Conservation (phyloP, 2,888 invertebrate genomes). For the Netelia inedita region DNA sequence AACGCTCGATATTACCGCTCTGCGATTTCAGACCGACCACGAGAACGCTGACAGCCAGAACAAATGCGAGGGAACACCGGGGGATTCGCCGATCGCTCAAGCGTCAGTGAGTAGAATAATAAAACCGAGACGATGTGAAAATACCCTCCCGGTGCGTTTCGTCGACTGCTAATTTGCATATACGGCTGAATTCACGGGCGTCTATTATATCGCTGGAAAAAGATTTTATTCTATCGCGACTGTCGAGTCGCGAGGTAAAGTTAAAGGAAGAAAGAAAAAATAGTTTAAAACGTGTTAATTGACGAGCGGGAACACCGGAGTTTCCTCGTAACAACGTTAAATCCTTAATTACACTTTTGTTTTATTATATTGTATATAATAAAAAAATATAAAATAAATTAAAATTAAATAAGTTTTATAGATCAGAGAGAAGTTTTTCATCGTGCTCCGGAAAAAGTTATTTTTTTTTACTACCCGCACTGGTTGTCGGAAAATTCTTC, state of each 20-base stretch:
- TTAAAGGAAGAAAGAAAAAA: background rate
- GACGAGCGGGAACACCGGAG: too few species aligned
- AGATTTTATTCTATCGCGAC: background rate
- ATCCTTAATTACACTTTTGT: too few species aligned
- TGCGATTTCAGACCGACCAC: conserved; percentile 18
- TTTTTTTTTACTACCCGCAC: too few species aligned
- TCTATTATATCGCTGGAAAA: background rate
- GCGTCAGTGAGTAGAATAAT: conserved; percentile 34
- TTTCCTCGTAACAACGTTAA: too few species aligned
- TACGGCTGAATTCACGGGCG: background rate
- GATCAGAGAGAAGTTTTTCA: too few species aligned
- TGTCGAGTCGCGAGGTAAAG: background rate
- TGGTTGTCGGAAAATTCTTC: too few species aligned
- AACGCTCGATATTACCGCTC: conserved; percentile 20
- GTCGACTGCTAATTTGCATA: background rate
- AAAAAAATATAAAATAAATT: too few species aligned
- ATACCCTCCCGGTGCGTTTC: conserved; percentile 1
- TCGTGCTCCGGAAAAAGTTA: too few species aligned
- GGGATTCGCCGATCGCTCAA: conserved; percentile 43
- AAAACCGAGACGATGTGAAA: conserved; percentile 49
- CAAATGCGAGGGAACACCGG: conserved; percentile 4
- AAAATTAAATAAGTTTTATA: too few species aligned
- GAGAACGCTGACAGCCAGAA: conserved; percentile 50
- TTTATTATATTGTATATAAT: too few species aligned
- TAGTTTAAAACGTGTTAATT: too few species aligned